These are phyloP conservation scores for Xerus inauris DNA, from an alignment of 2,113 vertebrate genomes.

Conservation along the genomic window DNA sequence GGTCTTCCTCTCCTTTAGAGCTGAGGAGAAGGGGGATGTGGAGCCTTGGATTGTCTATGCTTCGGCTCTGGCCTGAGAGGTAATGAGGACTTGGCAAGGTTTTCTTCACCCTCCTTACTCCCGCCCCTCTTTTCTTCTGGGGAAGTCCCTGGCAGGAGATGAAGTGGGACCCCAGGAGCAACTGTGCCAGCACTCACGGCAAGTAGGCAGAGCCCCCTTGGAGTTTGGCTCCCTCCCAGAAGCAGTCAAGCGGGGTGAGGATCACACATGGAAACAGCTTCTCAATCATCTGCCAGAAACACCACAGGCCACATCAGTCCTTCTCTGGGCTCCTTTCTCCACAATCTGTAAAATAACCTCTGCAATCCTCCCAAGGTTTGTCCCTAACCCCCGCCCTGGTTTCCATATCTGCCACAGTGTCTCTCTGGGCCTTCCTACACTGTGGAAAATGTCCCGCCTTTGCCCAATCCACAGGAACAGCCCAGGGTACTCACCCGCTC, in stretches of 20 bases:
- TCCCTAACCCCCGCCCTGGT: fast-evolving
- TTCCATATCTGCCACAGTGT: fast-evolving
- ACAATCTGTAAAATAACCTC: background rate
- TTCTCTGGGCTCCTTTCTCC: background rate
- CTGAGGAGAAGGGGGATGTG: background rate
- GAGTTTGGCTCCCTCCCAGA: constrained; percentile 99
- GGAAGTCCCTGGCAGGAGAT: background rate
- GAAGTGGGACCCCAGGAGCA: background rate
- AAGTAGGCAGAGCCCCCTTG: constrained; percentile 98
- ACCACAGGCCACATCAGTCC: constrained; percentile 24
- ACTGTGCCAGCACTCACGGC: constrained; percentile 91
- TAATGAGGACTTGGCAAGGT: background rate
- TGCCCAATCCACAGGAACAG: background rate
- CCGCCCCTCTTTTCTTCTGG: background rate
- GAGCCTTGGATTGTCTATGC: background rate
- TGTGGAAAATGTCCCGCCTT: background rate
- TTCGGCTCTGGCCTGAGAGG: background rate
- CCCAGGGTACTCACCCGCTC: constrained; percentile 91
- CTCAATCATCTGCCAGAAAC: constrained; percentile 94
- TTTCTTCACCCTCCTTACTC: background rate
- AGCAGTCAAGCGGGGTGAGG: constrained; percentile 98
- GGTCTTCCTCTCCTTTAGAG: background rate
- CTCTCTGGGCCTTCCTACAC: background rate
- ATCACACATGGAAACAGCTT: constrained; percentile 99
- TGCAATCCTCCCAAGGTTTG: background rate